Base-by-base conservation (phyloP, 2,113 vertebrate genomes). In the Plecotus auritus region DNA sequence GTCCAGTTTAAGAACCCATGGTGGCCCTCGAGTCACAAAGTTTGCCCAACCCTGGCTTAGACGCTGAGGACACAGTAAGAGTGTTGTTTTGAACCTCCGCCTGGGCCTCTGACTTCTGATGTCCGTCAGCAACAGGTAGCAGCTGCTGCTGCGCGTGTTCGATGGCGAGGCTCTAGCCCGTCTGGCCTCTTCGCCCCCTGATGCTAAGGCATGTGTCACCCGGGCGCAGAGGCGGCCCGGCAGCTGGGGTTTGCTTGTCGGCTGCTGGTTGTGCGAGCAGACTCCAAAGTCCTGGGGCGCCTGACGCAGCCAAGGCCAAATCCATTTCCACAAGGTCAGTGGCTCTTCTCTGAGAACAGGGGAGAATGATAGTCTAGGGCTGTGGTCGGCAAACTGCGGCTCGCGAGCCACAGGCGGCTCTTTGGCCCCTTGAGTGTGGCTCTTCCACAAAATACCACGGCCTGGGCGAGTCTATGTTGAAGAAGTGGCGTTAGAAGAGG, bases 211-310 rank as follows among this genome's bases (percentile, higher is more conserved):
- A 74, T 91, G 61, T 80, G 94, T 82, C 90, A 92, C 69, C 77
- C 67, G 94, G 96, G 94, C 96, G 76, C 61, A 85, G 85, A 94
- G 23, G 51, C 88, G 67, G 72, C n/a, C 78, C 49, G 88, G 74
- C 95, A 97, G 96, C 95, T 97, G 96, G 7, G 82, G 78, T 94
- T 87, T 94, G 83, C 85, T 85, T 90, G 56, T 70, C 74, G 82
- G 70, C 12, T 59, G 77, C 47, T 82, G 54, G 90, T 22, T 93
- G 56, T 83, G 56, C 69, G 47, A 73, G 49, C 3, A 92, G 88
- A 91, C 95, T 97, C 88, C 93, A 95, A 81, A 70, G 88, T 95
- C 69, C 74, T 91, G 83, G 47, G 61, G 49, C 73, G 76, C 54
- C 85, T 26, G 72, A 66, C 77, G 26, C 91, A 82, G 82, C 66